Percentiles rank a stretch among this genome's conserved stretches.
phyloP scores from a whole-genome alignment of 1,140 invertebrate species.

The Achroia grisella region DNA sequence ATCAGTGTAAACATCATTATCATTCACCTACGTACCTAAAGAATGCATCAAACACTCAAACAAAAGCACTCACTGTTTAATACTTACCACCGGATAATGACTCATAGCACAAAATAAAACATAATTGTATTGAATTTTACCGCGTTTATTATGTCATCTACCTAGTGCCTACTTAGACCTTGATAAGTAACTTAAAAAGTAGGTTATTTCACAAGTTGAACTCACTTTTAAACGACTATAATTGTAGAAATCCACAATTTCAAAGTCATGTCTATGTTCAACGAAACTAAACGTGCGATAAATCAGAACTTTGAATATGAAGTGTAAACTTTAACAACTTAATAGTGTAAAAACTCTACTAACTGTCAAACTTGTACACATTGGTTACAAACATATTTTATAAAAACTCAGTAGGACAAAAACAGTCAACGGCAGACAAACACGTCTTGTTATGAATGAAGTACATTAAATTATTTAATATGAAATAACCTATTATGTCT shows the following conservation, averaged over 20 bases:
- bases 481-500: conserved; percentile 52
- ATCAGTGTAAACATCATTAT: too few relatives aligned
- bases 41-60: background rate
- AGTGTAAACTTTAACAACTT: too few relatives aligned
- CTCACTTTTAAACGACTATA: background rate
- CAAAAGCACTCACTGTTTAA: background rate
- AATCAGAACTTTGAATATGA: background rate
- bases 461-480: background rate
- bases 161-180: conserved; percentile 15
- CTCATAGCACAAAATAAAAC: conserved; percentile 20
- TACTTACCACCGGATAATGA: conserved; percentile 13
- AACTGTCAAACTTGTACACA: too few relatives aligned
- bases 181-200: conserved; percentile 8
- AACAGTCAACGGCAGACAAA: too few relatives aligned
- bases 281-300: too few relatives aligned
- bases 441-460: too few relatives aligned
- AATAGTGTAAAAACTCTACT: too few relatives aligned
- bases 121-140: conserved; percentile 34
- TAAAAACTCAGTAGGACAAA: too few relatives aligned
- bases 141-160: conserved; percentile 26
- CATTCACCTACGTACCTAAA: too few relatives aligned
- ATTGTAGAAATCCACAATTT: background rate
- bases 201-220: background rate
- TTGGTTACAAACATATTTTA: too few relatives aligned
- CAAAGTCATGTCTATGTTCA: background rate